Conservation (phyloP, 2,888 invertebrate species). For the Tachina lurida region DNA sequence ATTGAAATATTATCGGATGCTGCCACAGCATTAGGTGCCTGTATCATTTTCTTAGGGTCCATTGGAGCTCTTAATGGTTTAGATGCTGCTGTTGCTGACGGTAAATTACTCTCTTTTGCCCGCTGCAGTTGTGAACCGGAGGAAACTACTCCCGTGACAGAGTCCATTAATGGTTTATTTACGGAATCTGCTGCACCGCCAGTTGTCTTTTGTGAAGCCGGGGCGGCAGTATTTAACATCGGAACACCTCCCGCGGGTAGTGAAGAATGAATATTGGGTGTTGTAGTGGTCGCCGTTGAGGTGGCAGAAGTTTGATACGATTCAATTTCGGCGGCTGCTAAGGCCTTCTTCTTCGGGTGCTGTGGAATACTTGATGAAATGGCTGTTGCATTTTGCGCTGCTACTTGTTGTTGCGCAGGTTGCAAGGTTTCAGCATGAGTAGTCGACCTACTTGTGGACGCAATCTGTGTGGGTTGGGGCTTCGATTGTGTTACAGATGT, state of each 20-base stretch:
- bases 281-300: constrained; percentile 17
- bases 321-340: constrained; percentile 80
- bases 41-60: constrained; percentile 73
- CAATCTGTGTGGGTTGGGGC: constrained; percentile 20
- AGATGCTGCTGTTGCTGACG: constrained; percentile 75
- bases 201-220: constrained; percentile 78
- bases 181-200: constrained; percentile 85
- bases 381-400: constrained; percentile 45
- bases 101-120: constrained; percentile 85
- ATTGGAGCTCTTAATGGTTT: constrained; percentile 59
- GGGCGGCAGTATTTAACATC: constrained; percentile 78
- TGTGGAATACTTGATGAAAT: constrained; percentile 74
- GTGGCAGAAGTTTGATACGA: constrained; percentile 71
- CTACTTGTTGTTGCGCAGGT: constrained; percentile 51
- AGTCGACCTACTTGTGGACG: constrained; percentile 32
- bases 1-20: constrained; percentile 57
- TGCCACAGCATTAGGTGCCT: constrained; percentile 65
- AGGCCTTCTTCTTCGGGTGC: constrained; percentile 80
- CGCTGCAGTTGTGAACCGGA: constrained; percentile 86
- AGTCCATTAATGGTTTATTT: constrained; percentile 86
- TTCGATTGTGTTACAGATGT: not conserved
- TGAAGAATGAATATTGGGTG: constrained; percentile 72
- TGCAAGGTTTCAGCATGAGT: constrained; percentile 40
- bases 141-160: constrained; percentile 88
- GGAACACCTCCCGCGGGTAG: constrained; percentile 75